These are phyloP conservation scores for Drosophila aldrichi DNA, from an alignment of 2,888 invertebrate species.

Conservation along the genomic window DNA sequence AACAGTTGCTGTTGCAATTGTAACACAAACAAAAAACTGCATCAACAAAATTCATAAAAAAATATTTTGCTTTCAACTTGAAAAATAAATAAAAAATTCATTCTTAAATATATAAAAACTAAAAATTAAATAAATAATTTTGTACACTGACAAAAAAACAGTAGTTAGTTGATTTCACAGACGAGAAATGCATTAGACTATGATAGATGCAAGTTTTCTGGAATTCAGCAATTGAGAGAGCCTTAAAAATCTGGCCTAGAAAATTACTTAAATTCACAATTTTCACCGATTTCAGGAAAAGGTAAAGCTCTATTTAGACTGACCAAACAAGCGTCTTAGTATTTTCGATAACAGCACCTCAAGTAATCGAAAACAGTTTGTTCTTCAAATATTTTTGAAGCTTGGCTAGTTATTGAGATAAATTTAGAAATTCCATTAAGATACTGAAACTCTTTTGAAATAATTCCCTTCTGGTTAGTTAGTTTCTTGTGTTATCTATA, in stretches of 20 bases:
- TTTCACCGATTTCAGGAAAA: too few species aligned
- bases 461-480: neutral
- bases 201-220: neutral
- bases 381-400: too few species aligned
- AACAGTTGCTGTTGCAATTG: neutral
- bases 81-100: neutral
- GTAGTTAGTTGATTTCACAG: constrained; percentile 2
- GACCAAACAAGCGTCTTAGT: neutral
- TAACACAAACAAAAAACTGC: neutral
- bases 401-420: too few species aligned
- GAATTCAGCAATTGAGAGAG: neutral
- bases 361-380: neutral
- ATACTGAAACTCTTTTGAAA: too few species aligned
- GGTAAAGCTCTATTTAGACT: too few species aligned
- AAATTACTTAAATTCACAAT: neutral
- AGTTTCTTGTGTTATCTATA: neutral
- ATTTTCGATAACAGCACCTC: neutral
- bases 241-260: neutral
- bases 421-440: too few species aligned
- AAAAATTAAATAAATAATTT: neutral
- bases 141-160: neutral
- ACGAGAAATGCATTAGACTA: neutral
- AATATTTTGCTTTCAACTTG: neutral
- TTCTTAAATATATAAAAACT: neutral
- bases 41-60: neutral